These are phyloP conservation scores for Thaumatotibia leucotreta DNA, from an alignment of 1,140 invertebrate species.

Conservation along the genomic window DNA sequence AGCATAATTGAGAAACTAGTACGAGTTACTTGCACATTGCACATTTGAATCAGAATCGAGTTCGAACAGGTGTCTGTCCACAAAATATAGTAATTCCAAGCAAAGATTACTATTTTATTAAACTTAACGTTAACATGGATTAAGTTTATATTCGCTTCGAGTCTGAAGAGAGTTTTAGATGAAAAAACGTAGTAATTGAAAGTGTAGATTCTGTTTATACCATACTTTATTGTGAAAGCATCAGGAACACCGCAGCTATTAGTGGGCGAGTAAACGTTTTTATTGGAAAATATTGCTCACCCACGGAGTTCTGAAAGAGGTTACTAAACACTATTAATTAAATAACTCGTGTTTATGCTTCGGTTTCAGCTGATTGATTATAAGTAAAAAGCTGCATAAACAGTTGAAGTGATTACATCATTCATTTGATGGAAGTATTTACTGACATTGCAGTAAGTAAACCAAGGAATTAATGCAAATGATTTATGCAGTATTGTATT, in stretches of 20 bases:
- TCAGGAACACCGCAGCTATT: neutral
- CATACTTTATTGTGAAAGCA: constrained; percentile 6
- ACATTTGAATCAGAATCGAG: neutral
- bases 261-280: neutral
- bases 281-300: constrained; percentile 7
- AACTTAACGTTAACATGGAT: neutral
- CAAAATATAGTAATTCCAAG: neutral
- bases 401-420: too few species aligned
- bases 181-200: neutral
- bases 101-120: neutral
- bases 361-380: neutral
- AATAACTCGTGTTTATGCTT: constrained; percentile 4
- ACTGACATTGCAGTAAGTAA: too few species aligned
- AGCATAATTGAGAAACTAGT: constrained; percentile 3
- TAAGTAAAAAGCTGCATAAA: too few species aligned
- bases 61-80: neutral
- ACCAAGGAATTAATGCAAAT: too few species aligned
- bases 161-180: neutral
- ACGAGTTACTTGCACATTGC: neutral
- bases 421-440: too few species aligned
- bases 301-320: neutral
- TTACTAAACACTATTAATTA: constrained; percentile 12
- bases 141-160: neutral
- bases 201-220: constrained; percentile 3
- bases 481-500: too few species aligned